Percentiles rank a stretch among this genome's conserved stretches.
Conservation (phyloP, 2,113 vertebrate genomes). For the Dromaius novaehollandiae region DNA sequence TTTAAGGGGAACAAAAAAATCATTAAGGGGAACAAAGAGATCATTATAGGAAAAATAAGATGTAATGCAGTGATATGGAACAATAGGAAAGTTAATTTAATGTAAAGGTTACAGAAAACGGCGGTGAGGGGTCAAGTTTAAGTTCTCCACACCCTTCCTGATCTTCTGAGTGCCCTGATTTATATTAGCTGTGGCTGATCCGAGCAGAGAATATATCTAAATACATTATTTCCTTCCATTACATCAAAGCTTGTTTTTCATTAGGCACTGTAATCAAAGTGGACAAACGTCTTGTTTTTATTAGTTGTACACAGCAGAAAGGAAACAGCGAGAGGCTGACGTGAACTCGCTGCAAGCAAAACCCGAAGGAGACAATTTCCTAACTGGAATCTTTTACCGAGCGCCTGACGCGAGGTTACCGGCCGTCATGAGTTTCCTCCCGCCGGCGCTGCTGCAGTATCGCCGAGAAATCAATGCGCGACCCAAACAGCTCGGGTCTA, state of each 20-base stretch:
- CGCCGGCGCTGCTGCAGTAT: not conserved
- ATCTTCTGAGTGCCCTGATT: not conserved
- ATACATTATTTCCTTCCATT: conserved; percentile 5
- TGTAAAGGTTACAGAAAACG: not conserved
- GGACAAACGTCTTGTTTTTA: not conserved
- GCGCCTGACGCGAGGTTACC: not conserved
- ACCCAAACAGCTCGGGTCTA: not conserved
- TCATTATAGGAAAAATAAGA: not conserved
- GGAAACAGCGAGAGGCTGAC: not conserved
- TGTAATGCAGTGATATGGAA: not conserved
- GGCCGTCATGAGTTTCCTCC: not conserved
- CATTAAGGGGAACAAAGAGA: not conserved
- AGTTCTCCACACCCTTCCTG: conserved; percentile 53
- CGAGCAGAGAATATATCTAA: not conserved
- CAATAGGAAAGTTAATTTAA: not conserved
- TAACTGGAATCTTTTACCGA: not conserved
- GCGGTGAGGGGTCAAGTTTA: not conserved
- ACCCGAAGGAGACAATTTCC: not conserved
- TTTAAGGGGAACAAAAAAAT: conserved; percentile 4
- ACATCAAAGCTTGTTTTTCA: conserved; percentile 53
- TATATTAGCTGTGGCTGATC: not conserved
- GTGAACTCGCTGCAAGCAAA: not conserved
- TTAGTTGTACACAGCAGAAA: not conserved
- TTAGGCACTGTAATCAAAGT: not conserved
- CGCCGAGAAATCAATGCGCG: not conserved